phyloP scores from a whole-genome alignment of 1,140 invertebrate genomes.

The Drusus annulatus region DNA sequence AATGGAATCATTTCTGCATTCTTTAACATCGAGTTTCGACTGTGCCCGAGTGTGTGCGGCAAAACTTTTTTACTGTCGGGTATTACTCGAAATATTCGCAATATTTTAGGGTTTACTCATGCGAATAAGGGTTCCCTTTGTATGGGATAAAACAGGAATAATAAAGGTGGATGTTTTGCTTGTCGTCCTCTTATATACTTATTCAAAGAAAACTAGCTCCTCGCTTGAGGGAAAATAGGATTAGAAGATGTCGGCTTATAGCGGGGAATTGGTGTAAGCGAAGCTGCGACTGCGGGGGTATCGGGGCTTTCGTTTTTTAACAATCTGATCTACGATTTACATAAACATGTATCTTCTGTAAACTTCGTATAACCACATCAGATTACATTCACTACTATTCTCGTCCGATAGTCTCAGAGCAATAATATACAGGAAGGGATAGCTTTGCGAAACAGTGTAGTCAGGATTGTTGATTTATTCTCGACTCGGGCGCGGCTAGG shows the following conservation, averaged over 20 bases:
- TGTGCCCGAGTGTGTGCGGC: neutral
- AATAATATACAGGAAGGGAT: too few relatives aligned
- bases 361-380: too few relatives aligned
- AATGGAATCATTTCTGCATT: slow-evolving; percentile 42
- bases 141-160: slow-evolving; percentile 34
- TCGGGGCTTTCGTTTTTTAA: too few relatives aligned
- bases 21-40: slow-evolving; percentile 39
- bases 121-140: slow-evolving; percentile 31
- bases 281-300: neutral
- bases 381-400: too few relatives aligned
- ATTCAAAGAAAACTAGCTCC: slow-evolving; percentile 18
- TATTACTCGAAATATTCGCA: neutral
- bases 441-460: too few relatives aligned
- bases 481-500: too few relatives aligned
- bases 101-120: slow-evolving; percentile 15
- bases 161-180: slow-evolving; percentile 26
- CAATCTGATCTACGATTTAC: too few relatives aligned
- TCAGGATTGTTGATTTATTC: too few relatives aligned
- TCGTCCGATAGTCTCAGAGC: too few relatives aligned
- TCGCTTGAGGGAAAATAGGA: slow-evolving; percentile 4
- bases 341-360: too few relatives aligned
- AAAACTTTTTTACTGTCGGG: slow-evolving; percentile 27
- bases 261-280: neutral
- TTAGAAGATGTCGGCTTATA: slow-evolving; percentile 18
- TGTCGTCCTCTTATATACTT: slow-evolving; percentile 25